Percentiles rank a stretch among this genome's conserved stretches.
These are phyloP conservation scores for Rhinichthys osculus DNA, from an alignment of 2,797 vertebrate genomes.

Conservation along the genomic window DNA sequence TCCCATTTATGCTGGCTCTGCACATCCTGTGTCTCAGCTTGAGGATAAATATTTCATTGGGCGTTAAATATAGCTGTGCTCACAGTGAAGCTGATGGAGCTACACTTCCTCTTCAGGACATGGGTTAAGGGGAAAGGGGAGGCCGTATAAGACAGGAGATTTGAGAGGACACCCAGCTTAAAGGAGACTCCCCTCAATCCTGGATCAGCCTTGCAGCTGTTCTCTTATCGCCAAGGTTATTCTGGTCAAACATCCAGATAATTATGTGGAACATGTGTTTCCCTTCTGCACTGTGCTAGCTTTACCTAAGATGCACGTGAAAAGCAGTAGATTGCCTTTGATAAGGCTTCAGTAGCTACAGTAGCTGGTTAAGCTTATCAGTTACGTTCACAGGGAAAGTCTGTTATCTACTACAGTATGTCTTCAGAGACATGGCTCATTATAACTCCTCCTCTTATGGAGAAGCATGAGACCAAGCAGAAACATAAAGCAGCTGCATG, in stretches of 20 bases:
- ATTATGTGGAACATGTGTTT: constrained; percentile 34
- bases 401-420: constrained; percentile 14
- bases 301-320: constrained; percentile 2
- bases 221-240: constrained; percentile 54
- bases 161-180: constrained; percentile 46
- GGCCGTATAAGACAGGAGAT: constrained; percentile 12
- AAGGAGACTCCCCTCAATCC: constrained; percentile 50
- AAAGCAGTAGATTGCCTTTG: constrained; percentile 31
- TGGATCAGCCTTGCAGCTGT: constrained; percentile 37
- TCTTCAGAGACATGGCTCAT: constrained; percentile 37
- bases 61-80: constrained; percentile 63
- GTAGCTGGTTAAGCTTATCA: constrained; percentile 38
- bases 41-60: constrained; percentile 67
- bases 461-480: constrained; percentile 38
- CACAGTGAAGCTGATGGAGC: constrained; percentile 52
- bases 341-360: neutral
- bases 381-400: constrained; percentile 3
- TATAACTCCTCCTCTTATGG: constrained; percentile 36
- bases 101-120: constrained; percentile 55
- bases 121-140: constrained; percentile 33
- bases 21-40: constrained; percentile 58
- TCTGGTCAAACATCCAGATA: constrained; percentile 51
- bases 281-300: constrained; percentile 27
- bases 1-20: constrained; percentile 62
- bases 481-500: constrained; percentile 23